Percentiles rank a stretch among this genome's conserved stretches.
Evolutionary conservation across 2,113 vertebrate species (phyloP).

Genomic region (Delphinapterus leucas): DNA sequence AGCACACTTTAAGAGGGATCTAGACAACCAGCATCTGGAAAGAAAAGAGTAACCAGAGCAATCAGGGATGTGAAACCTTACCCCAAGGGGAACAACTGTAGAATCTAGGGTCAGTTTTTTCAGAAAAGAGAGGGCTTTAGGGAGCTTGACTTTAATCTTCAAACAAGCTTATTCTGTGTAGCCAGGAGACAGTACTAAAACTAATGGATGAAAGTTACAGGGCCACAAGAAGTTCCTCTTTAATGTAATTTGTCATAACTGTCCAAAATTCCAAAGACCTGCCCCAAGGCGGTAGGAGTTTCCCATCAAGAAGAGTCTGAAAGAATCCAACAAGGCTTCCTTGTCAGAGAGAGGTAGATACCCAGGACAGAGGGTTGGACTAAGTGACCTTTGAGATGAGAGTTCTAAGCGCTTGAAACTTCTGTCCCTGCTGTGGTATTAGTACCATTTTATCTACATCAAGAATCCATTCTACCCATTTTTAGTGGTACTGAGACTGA

Average conservation of each 20-base stretch:
- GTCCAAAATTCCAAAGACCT: constrained; percentile 5
- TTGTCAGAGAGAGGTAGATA: neutral
- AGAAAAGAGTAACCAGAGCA: neutral
- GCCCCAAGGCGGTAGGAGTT: neutral
- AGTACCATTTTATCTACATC: neutral
- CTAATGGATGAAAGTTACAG: neutral
- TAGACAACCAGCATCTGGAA: neutral
- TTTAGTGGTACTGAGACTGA: neutral
- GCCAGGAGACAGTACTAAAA: neutral
- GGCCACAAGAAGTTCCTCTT: neutral
- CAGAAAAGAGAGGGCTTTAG: neutral
- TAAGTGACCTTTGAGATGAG: neutral
- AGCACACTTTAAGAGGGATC: neutral
- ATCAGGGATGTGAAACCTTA: neutral
- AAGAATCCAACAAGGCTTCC: neutral
- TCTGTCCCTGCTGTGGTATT: neutral
- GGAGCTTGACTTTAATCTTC: neutral
- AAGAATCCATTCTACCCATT: neutral
- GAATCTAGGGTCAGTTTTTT: neutral
- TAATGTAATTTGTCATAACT: neutral
- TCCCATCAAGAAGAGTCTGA: neutral
- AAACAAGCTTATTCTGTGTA: neutral
- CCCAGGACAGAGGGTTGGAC: neutral
- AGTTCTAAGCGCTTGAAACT: constrained; percentile 22
- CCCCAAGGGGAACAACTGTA: neutral